Evolutionary conservation across 2,113 vertebrate genomes (phyloP).

Genomic region (Lepidothrix coronata): DNA sequence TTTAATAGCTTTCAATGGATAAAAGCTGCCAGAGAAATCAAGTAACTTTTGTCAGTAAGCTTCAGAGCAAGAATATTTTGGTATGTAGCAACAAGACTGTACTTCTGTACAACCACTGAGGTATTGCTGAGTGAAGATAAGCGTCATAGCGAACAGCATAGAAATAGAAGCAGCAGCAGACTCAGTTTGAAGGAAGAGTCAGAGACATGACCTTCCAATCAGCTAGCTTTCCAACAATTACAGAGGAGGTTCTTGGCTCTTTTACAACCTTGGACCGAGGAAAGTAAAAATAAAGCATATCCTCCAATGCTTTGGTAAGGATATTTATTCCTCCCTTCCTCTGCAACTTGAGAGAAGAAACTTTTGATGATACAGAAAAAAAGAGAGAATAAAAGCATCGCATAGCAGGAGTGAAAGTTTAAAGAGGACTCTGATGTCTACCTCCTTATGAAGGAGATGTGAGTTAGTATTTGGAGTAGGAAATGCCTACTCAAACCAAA

Average conservation of each 20-base stretch:
- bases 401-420: neutral
- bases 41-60: conserved; percentile 4
- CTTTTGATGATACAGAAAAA: neutral
- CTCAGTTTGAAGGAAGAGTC: conserved; percentile 17
- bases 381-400: neutral
- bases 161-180: neutral
- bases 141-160: neutral
- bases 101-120: neutral
- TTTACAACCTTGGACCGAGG: neutral
- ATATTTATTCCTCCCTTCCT: neutral
- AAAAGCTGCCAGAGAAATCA: conserved; percentile 24
- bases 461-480: neutral
- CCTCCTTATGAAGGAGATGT: neutral
- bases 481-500: neutral
- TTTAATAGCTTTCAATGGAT: neutral
- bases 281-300: conserved; percentile 6
- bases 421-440: neutral
- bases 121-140: conserved; percentile 29
- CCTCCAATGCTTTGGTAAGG: neutral
- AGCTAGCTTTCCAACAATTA: neutral
- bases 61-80: conserved; percentile 35
- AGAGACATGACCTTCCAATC: neutral
- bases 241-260: conserved; percentile 11
- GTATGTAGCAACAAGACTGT: neutral
- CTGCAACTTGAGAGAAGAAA: neutral